A percentile compares a stretch with the other conserved stretches of the same genome.
phyloP scores from a whole-genome alignment of 2,888 invertebrate genomes.

The Perizoma affinitatum region DNA sequence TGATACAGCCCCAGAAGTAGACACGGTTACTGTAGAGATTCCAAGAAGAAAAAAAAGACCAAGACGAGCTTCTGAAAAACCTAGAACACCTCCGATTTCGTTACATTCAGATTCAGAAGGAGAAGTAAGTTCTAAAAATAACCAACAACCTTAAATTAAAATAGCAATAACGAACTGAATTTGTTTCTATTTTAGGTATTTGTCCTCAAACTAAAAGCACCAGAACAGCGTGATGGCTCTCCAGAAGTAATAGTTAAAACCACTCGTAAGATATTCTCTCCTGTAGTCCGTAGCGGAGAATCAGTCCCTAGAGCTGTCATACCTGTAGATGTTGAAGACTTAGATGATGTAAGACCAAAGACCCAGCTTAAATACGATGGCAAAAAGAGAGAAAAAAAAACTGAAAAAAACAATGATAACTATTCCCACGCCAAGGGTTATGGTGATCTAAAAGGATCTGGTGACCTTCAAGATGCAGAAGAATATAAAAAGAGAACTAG shows the following conservation, averaged over 20 bases:
- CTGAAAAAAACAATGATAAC: constrained; percentile 49
- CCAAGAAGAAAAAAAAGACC: constrained; percentile 76
- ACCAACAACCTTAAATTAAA: constrained; percentile 6
- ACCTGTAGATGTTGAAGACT: constrained; percentile 67
- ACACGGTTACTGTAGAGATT: constrained; percentile 80
- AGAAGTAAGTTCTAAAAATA: constrained; percentile 58
- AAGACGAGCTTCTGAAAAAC: constrained; percentile 72
- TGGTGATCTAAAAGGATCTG: constrained; percentile 68
- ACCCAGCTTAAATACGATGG: constrained; percentile 37
- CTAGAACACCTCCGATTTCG: constrained; percentile 73
- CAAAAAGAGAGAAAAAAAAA: constrained; percentile 44
- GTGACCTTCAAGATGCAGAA: constrained; percentile 66
- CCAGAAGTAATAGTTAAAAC: constrained; percentile 91
- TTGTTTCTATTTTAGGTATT: constrained; percentile 58
- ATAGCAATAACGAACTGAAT: too few species aligned
- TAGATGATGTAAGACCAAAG: constrained; percentile 64
- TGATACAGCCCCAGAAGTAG: constrained; percentile 76
- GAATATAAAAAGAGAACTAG: constrained; percentile 65
- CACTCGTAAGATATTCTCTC: constrained; percentile 91
- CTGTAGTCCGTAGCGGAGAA: constrained; percentile 85
- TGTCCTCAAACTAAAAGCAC: constrained; percentile 72
- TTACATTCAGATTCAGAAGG: constrained; percentile 77
- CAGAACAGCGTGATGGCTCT: constrained; percentile 67
- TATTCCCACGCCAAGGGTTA: constrained; percentile 60
- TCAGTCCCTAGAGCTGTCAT: constrained; percentile 80